Evolutionary conservation across 2,888 invertebrate species (phyloP).

Genomic region (Cantharis rufa): DNA sequence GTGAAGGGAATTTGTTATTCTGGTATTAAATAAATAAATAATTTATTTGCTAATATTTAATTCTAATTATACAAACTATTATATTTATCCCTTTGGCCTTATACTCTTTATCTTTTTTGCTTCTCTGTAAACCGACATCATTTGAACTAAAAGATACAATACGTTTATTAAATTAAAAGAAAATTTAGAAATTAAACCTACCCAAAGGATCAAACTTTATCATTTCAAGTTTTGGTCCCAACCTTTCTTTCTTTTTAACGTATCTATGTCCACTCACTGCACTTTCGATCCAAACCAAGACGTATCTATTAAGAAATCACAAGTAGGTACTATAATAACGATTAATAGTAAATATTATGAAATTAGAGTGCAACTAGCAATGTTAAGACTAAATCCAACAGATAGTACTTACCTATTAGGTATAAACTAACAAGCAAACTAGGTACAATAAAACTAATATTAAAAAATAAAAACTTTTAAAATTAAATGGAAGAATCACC

Average conservation of each 20-base stretch:
- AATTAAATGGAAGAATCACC: too few species aligned
- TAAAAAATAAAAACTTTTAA: neutral
- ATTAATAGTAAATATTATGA: neutral
- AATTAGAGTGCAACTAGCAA: neutral
- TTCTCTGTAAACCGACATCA: conserved; percentile 69
- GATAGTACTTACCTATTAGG: neutral
- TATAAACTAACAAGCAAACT: neutral
- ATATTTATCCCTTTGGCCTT: conserved; percentile 37
- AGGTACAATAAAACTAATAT: neutral
- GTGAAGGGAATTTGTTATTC: conserved; percentile 10
- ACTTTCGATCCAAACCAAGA: conserved; percentile 82
- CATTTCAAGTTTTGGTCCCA: conserved; percentile 78
- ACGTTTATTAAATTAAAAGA: neutral
- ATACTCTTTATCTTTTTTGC: conserved; percentile 76
- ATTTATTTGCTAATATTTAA: conserved; percentile 15
- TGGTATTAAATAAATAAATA: conserved; percentile 1
- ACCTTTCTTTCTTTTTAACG: conserved; percentile 68
- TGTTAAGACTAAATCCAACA: too few species aligned
- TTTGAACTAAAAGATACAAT: conserved; percentile 70
- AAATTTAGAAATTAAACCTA: conserved; percentile 57
- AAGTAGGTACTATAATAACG: neutral
- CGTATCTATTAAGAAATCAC: neutral
- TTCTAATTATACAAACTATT: conserved; percentile 1
- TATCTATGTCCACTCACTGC: conserved; percentile 76
- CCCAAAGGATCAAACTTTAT: conserved; percentile 78